Evolutionary conservation across 2,888 invertebrate species (phyloP).

Genomic region (Onthophagus sagittarius): DNA sequence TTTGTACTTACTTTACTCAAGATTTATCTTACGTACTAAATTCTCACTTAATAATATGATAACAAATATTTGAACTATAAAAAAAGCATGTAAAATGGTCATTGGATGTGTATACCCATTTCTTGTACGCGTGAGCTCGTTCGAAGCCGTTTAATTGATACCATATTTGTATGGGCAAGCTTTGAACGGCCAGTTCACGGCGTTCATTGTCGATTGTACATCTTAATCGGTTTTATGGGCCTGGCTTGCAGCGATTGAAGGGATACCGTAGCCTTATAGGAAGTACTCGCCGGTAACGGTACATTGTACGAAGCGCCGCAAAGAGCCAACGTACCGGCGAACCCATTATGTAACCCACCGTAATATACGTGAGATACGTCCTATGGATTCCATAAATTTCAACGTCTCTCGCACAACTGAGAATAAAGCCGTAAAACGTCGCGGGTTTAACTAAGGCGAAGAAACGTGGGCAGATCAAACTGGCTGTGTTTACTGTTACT

Average conservation of each 20-base stretch:
- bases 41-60: too few species aligned
- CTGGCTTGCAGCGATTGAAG: background rate
- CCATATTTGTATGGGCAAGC: background rate
- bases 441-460: background rate
- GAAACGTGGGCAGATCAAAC: background rate
- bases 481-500: background rate
- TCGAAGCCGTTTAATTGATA: background rate
- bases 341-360: background rate
- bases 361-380: background rate
- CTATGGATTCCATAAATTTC: background rate
- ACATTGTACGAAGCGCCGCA: background rate
- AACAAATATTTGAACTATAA: too few species aligned
- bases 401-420: background rate
- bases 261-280: background rate
- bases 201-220: conserved; percentile 11
- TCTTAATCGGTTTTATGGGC: conserved; percentile 12
- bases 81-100: background rate
- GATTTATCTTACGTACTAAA: too few species aligned
- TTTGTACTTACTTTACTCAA: too few species aligned
- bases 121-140: background rate
- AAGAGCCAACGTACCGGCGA: background rate
- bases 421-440: background rate
- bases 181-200: background rate
- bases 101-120: background rate
- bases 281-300: background rate